These are phyloP conservation scores for Rhinichthys klamathensis DNA, from an alignment of 2,113 vertebrate species.

Conservation along the genomic window DNA sequence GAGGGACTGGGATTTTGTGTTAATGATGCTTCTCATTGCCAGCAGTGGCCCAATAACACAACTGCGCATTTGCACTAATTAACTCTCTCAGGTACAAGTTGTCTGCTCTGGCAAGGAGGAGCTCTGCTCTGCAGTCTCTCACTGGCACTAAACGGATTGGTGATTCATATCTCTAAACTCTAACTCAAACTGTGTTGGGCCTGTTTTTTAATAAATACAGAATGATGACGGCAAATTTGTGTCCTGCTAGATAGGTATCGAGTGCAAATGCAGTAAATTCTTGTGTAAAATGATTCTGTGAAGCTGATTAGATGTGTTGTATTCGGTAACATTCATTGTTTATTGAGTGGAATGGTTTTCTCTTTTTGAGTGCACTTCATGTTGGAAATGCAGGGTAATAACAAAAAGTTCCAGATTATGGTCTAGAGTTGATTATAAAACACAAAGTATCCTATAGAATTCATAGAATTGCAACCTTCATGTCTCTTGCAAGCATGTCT, in stretches of 20 bases:
- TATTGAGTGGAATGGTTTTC: background rate
- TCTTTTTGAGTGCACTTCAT: background rate
- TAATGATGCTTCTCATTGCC: conserved; percentile 51
- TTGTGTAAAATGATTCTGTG: background rate
- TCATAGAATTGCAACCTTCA: background rate
- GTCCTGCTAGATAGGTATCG: background rate
- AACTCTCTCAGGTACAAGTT: conserved; percentile 54
- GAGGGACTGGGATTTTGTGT: conserved; percentile 40
- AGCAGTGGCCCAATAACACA: conserved; percentile 50
- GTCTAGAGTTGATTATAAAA: background rate
- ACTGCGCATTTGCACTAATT: conserved; percentile 51
- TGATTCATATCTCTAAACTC: conserved; percentile 33
- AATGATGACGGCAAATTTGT: background rate
- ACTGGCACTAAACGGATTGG: conserved; percentile 33
- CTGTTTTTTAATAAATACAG: background rate
- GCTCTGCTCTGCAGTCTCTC: conserved; percentile 21
- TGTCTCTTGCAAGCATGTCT: background rate
- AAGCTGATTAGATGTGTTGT: background rate
- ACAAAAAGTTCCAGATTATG: background rate
- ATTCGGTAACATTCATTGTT: background rate
- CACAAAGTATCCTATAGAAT: background rate
- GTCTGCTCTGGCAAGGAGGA: conserved; percentile 32
- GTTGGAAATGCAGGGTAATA: background rate
- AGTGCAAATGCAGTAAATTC: background rate
- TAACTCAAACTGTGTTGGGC: background rate